Evolutionary conservation across 2,797 vertebrate species (phyloP), one percentile per base, ranked within the genome.

Genomic region (Crotalus adamanteus): DNA sequence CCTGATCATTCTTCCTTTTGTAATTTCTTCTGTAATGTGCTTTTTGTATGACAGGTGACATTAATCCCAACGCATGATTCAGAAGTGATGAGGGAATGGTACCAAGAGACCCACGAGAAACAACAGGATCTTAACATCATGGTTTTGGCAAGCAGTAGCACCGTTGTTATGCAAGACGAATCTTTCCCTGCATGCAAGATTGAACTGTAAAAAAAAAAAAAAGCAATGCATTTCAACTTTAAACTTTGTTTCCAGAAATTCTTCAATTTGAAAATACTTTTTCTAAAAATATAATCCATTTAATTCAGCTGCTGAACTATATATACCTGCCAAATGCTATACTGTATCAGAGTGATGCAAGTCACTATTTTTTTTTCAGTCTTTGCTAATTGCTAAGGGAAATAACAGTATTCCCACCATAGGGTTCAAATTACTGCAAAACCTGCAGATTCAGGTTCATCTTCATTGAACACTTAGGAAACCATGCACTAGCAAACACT

Each of bases 171-270:
- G 99, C 99, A 99, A 98, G 99, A 99, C 56, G 99, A 99, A 96
- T 99, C 99, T 94, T 99, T 99, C 97, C 99, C 99, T 0, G 99
- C 99, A 94, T 99, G 99, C 98, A 99, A 99, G 97, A 99, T 99
- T 91, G 99, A 99, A 96, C 98, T 99, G 98, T 99, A 98, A 98
- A 96, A 95, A 95, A 94, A 47, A 94, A 1, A 94, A 91, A 86
- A 95, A 94, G 94, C 69, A 61, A 0, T 87, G 88, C 95, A 94
- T 94, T 95, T 92, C 95, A 96, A 97, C 96, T 96, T 95, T 85
- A 95, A 97, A 97, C 97, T 96, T 94, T 69, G 92, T 95, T 96
- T 97, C 96, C 96, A 97, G 96, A 97, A 96, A 97, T 95, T 97
- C 97, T 96, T 97, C 96, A 25, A n/a, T 98, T 97, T 96, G 96